These are phyloP conservation scores for Istiophorus platypterus DNA, from an alignment of 2,113 vertebrate genomes.

Conservation along the genomic window DNA sequence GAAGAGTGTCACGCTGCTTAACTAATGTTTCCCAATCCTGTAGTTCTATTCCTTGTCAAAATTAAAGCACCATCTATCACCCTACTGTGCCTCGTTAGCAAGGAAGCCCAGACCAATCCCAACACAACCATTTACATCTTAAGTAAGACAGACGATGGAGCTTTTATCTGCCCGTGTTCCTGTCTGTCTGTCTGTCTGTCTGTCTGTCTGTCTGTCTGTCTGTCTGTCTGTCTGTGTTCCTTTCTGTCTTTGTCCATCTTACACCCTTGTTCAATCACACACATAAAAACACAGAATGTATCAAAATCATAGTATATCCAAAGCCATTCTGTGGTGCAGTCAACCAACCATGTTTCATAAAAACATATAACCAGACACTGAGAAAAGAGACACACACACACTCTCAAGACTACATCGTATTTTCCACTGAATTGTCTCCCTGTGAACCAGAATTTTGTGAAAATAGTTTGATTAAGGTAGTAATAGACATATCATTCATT, in stretches of 20 bases:
- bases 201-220: not conserved
- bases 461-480: conserved; percentile 53
- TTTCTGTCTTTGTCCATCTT: conserved; percentile 15
- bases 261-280: not conserved
- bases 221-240: conserved; percentile 21
- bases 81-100: conserved; percentile 71
- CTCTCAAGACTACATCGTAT: not conserved
- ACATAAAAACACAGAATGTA: conserved; percentile 7
- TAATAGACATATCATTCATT: conserved; percentile 56
- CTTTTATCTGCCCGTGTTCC: conserved; percentile 54
- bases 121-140: conserved; percentile 74
- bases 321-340: conserved; percentile 12
- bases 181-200: conserved; percentile 29
- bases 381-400: not conserved
- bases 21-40: conserved; percentile 77
- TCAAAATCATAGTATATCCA: conserved; percentile 21
- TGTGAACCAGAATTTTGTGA: conserved; percentile 27
- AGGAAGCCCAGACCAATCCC: conserved; percentile 65
- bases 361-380: conserved; percentile 15
- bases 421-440: conserved; percentile 2
- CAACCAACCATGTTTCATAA: conserved; percentile 26
- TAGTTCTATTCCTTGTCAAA: conserved; percentile 78
- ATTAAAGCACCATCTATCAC: conserved; percentile 78
- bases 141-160: conserved; percentile 64
- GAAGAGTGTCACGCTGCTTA: conserved; percentile 56